Conservation (phyloP, 2,797 vertebrate genomes). For the Odontamblyopus rebecca region DNA sequence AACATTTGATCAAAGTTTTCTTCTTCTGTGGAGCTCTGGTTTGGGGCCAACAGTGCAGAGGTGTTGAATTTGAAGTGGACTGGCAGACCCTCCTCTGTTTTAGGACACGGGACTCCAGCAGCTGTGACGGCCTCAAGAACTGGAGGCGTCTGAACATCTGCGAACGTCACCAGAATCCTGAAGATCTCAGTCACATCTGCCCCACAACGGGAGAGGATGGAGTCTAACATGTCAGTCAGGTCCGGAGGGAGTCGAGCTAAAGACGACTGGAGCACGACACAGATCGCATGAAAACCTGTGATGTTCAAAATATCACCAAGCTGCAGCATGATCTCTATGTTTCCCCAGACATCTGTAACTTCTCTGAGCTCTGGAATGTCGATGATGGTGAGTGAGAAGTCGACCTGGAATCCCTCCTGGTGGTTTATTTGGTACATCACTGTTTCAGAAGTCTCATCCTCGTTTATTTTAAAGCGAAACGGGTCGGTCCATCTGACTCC, state of each 20-base stretch:
- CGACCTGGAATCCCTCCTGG: constrained; percentile 26
- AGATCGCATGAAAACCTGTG: constrained; percentile 25
- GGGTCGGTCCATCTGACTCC: constrained; percentile 28
- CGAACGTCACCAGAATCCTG: constrained; percentile 47
- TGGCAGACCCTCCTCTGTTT: background rate
- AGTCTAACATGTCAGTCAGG: background rate
- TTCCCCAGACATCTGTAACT: background rate
- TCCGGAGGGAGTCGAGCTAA: too few species aligned
- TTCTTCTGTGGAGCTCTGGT: background rate
- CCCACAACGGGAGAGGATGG: constrained; percentile 36
- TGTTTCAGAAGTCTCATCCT: constrained; percentile 24
- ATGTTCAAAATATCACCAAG: background rate
- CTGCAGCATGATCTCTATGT: constrained; percentile 39
- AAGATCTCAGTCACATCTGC: constrained; percentile 56
- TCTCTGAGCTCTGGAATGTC: constrained; percentile 41
- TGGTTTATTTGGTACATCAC: constrained; percentile 41
- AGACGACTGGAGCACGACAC: constrained; percentile 21
- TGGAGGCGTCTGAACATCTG: constrained; percentile 28
- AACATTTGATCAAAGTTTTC: too few species aligned
- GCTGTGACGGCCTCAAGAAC: constrained; percentile 38
- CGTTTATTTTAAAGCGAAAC: constrained; percentile 24
- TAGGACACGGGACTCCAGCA: constrained; percentile 41
- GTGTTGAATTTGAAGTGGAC: constrained; percentile 63
- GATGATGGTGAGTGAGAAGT: constrained; percentile 9
- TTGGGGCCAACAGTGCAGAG: constrained; percentile 41